A percentile compares a stretch with the other conserved stretches of the same genome.
phyloP scores from a whole-genome alignment of 2,797 vertebrate genomes.

The Tauraco hartlaubi region DNA sequence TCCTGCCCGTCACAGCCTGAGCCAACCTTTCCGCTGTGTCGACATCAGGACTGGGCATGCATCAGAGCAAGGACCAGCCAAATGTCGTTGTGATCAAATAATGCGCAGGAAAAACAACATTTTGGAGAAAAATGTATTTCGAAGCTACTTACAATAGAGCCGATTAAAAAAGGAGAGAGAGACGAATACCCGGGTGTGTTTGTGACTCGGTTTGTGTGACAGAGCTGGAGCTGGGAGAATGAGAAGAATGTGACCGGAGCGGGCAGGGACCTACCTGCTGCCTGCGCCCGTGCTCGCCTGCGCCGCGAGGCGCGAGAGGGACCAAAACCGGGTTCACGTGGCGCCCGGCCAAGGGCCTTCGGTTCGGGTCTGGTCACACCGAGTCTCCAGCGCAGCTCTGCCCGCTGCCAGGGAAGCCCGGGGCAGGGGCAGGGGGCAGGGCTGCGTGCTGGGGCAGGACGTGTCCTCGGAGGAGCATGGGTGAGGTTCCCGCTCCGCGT shows the following conservation, averaged over 20 bases:
- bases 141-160: slow-evolving; percentile 75
- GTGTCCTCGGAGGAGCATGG: not conserved
- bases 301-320: not conserved
- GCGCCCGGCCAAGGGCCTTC: accelerated
- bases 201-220: slow-evolving; percentile 24
- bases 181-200: slow-evolving; percentile 30
- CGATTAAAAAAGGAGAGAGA: slow-evolving; percentile 49
- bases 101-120: slow-evolving; percentile 3
- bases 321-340: accelerated
- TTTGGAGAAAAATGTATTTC: slow-evolving; percentile 68
- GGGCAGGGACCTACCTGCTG: not conserved
- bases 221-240: not conserved
- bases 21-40: not conserved
- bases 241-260: not conserved
- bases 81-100: not conserved
- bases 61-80: slow-evolving; percentile 46
- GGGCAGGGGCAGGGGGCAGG: not conserved
- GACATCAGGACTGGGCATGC: not conserved
- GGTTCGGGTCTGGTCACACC: not conserved
- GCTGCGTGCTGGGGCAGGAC: accelerated
- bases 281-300: not conserved
- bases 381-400: too few species aligned
- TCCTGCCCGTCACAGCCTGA: not conserved
- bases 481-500: not conserved
- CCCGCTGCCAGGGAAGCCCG: not conserved